These are phyloP conservation scores for Parnassius orleans DNA, from an alignment of 2,888 invertebrate species.

Conservation along the genomic window DNA sequence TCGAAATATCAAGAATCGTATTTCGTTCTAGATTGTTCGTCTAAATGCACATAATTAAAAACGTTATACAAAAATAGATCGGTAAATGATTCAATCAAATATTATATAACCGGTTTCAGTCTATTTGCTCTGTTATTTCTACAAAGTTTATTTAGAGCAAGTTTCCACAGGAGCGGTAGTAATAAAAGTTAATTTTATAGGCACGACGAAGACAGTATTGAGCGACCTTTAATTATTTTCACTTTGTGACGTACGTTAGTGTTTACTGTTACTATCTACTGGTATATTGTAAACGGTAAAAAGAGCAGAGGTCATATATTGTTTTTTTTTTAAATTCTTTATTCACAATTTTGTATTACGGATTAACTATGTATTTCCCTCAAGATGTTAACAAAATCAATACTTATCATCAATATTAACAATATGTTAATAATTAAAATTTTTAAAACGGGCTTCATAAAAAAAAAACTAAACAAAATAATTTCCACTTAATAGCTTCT, in stretches of 20 bases:
- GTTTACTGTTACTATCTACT: background rate
- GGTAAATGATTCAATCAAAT: background rate
- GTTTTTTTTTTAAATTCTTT: too few species aligned
- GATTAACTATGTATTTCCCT: too few species aligned
- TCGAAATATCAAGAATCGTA: too few species aligned
- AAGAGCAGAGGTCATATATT: background rate
- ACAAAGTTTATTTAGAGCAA: constrained; percentile 22
- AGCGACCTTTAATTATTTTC: background rate
- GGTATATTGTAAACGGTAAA: background rate
- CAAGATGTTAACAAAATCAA: background rate
- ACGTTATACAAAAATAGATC: background rate
- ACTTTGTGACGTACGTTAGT: background rate
- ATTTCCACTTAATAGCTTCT: too few species aligned
- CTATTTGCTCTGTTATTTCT: constrained; percentile 22
- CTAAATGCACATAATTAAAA: constrained; percentile 7
- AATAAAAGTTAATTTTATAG: background rate
- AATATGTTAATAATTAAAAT: too few species aligned
- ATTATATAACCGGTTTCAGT: background rate
- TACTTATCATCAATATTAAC: too few species aligned
- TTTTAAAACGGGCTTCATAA: too few species aligned
- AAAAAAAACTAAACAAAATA: too few species aligned
- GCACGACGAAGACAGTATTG: background rate
- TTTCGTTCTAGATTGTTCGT: background rate
- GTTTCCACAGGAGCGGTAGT: constrained; percentile 7
- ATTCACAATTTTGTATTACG: background rate